phyloP scores from a whole-genome alignment of 2,888 invertebrate species.

The Andricus curvator region DNA sequence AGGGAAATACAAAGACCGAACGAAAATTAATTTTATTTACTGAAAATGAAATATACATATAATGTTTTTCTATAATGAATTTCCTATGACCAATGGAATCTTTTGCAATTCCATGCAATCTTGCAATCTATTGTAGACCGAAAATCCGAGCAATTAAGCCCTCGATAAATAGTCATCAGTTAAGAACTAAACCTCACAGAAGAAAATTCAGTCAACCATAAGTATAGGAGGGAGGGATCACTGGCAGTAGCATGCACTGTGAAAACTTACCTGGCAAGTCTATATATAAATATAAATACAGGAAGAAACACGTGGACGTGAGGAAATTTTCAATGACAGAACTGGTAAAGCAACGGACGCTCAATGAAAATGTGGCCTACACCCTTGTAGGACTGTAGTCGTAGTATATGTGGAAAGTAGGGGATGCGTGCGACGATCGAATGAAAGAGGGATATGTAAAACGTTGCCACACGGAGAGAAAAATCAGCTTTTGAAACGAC shows the following conservation, averaged over 20 bases:
- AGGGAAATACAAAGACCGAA: too few relatives aligned
- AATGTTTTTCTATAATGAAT: too few relatives aligned
- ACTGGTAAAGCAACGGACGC: background rate
- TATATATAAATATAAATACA: slow-evolving; percentile 27
- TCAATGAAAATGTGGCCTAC: slow-evolving; percentile 18
- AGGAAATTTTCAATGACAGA: slow-evolving; percentile 16
- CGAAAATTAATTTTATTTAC: background rate
- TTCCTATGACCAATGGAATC: too few relatives aligned
- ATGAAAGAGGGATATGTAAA: background rate
- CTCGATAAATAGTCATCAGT: too few relatives aligned
- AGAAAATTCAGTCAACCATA: background rate
- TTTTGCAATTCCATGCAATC: too few relatives aligned
- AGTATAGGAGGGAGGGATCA: background rate
- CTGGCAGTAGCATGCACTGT: background rate
- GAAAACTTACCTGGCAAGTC: slow-evolving; percentile 29
- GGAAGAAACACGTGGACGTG: slow-evolving; percentile 25
- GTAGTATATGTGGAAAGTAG: background rate
- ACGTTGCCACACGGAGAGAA: too few relatives aligned
- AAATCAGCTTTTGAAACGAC: too few relatives aligned
- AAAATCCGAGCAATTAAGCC: too few relatives aligned
- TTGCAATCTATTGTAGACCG: too few relatives aligned
- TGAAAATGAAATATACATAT: too few relatives aligned
- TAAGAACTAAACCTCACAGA: background rate
- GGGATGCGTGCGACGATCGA: slow-evolving; percentile 27
- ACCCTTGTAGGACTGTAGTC: background rate